Evolutionary conservation across 2,888 invertebrate species (phyloP), one percentile per base, ranked within the genome.

Genomic region (Sinopyrophorus schimmeli): DNA sequence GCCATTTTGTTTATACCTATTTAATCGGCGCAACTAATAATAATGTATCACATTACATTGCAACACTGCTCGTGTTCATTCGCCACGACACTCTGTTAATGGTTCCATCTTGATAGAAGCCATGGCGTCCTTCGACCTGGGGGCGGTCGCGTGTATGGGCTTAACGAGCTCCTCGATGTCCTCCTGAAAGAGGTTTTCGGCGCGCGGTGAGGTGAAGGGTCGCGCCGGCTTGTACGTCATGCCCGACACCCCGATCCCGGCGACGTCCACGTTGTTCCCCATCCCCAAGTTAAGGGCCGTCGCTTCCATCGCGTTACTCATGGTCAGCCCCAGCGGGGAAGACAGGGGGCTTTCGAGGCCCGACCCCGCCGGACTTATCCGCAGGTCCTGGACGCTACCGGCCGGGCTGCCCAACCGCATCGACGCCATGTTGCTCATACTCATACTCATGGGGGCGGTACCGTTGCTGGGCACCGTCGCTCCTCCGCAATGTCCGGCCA

Each of bases 41-140:
- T 68, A 70, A 70, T 70, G 70, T 72, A 72, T 73, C 73, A 72
- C 72, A 72, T 72, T 70, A 67, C 66, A 70, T 66, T 69, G 63
- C 59, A 69, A 65, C 63, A 67, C 77, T 70, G 77, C 70, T 67
- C 74, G 76, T 62, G 74, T 75, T 63, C 80, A 84, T 70, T 83
- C 81, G 71, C 84, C 83, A 49, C 81, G 80, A 63, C 80, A 80
- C 67, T 81, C 82, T 49, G 82, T 76, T 48, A 84, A 72, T 51
- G 84, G 83, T 72, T 88, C 89, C 73, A 88, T 78, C 75, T 87
- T 87, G 56, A 87, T 86, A 59, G 80, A 81, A 63, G 83, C 76
- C 61, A 79, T 75, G 53, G 80, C 72, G 61, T 76, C 76, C 66
- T 80, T 74, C 55, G 74, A 66, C 62, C 76, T 76, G 47, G 62